phyloP scores from a whole-genome alignment of 2,888 invertebrate species.

The Apotomis capreana region DNA sequence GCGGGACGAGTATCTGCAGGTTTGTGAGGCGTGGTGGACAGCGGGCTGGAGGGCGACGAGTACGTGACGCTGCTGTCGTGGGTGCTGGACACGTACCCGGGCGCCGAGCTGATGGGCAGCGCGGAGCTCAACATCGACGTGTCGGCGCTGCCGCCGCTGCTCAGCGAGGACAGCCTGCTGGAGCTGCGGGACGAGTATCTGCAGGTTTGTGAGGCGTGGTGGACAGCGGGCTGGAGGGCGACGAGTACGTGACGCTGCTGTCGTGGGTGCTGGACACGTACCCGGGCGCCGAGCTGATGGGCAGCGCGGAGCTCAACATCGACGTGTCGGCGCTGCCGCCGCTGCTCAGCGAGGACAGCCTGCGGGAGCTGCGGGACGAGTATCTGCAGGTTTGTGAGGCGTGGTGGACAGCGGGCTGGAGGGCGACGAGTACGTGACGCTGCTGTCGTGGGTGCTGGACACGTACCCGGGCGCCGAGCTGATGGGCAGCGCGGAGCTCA shows the following conservation, averaged over 20 bases:
- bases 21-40: conserved; percentile 92
- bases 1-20: conserved; percentile 91
- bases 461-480: conserved; percentile 95
- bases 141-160: conserved; percentile 88
- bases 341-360: conserved; percentile 88
- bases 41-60: conserved; percentile 97
- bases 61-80: conserved; percentile 97
- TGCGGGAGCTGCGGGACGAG: conserved; percentile 91
- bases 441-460: conserved; percentile 96
- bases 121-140: conserved; percentile 91
- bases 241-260: conserved; percentile 97
- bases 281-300: conserved; percentile 93
- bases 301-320: conserved; percentile 92
- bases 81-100: conserved; percentile 95
- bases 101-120: conserved; percentile 94
- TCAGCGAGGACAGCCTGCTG: conserved; percentile 89
- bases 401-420: conserved; percentile 94
- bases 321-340: conserved; percentile 88
- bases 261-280: conserved; percentile 97
- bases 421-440: conserved; percentile 98
- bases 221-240: conserved; percentile 92
- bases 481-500: conserved; percentile 93
- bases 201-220: too few species aligned
- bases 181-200: conserved; percentile 93
- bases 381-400: conserved; percentile 91